A percentile compares a stretch with the other conserved stretches of the same genome.
Evolutionary conservation across 2,888 invertebrate genomes (phyloP).

Genomic region (Microplitis deprimator): DNA sequence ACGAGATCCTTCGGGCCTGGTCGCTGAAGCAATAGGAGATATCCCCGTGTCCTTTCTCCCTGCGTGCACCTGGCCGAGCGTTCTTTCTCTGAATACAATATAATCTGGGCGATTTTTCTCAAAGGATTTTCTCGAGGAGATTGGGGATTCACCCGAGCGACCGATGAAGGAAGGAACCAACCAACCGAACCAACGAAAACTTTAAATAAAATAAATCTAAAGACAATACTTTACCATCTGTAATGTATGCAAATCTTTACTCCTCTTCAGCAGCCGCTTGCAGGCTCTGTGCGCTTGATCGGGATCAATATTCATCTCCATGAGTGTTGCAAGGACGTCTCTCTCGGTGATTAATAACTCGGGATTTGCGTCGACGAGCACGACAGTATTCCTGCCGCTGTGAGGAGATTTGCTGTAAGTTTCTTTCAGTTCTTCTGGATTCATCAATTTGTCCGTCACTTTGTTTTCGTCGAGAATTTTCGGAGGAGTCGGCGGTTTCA

Average conservation of each 20-base stretch:
- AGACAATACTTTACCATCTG: conserved; percentile 51
- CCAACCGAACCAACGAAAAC: not conserved
- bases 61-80: conserved; percentile 32
- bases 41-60: not conserved
- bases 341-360: conserved; percentile 60
- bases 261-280: conserved; percentile 56
- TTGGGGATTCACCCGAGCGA: not conserved
- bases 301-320: conserved; percentile 62
- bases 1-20: not conserved
- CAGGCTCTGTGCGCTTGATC: conserved; percentile 60
- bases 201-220: conserved; percentile 4
- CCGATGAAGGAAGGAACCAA: too few species aligned
- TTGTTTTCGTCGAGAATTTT: conserved; percentile 59
- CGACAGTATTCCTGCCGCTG: conserved; percentile 46
- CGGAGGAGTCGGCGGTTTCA: conserved; percentile 61
- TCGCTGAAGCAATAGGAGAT: not conserved
- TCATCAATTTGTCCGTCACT: conserved; percentile 54
- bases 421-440: conserved; percentile 48
- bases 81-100: conserved; percentile 35
- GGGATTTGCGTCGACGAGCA: conserved; percentile 61
- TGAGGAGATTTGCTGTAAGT: conserved; percentile 35
- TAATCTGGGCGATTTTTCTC: conserved; percentile 29
- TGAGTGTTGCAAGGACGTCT: conserved; percentile 61
- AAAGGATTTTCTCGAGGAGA: conserved; percentile 5
- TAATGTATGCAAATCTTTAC: conserved; percentile 51